Conservation (phyloP, 2,797 vertebrate species). For the Pachyuromys duprasi region DNA sequence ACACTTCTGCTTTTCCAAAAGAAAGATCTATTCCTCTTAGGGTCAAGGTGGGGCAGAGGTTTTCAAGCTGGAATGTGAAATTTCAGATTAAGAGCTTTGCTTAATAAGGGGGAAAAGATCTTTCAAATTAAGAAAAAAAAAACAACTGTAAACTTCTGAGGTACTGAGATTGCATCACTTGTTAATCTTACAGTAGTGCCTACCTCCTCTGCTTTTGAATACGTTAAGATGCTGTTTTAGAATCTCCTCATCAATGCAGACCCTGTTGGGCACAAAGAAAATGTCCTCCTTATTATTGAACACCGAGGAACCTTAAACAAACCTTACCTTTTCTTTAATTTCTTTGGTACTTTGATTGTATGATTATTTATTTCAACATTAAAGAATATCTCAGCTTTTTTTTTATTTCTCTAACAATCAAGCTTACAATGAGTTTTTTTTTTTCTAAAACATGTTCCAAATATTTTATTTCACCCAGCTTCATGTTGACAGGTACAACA, state of each 20-base stretch:
- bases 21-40: conserved; percentile 6
- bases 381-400: conserved; percentile 76
- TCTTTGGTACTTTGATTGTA: conserved; percentile 69
- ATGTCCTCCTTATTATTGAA: conserved; percentile 31
- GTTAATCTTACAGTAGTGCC: conserved; percentile 24
- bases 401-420: conserved; percentile 77
- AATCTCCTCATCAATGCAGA: background rate
- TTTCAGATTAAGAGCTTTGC: conserved; percentile 57
- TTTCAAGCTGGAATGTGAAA: conserved; percentile 29
- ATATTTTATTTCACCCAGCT: conserved; percentile 83
- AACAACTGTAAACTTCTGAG: conserved; percentile 27
- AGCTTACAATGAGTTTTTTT: conserved; percentile 79
- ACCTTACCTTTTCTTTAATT: conserved; percentile 65
- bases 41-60: background rate
- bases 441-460: conserved; percentile 80
- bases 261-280: conserved; percentile 59
- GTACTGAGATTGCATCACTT: background rate
- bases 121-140: conserved; percentile 51
- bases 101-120: background rate
- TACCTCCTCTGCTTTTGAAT: background rate
- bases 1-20: background rate
- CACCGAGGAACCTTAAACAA: conserved; percentile 53
- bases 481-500: conserved; percentile 84
- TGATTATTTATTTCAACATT: conserved; percentile 83
- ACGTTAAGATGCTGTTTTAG: conserved; percentile 27